phyloP scores from a whole-genome alignment of 2,797 vertebrate genomes.

The Novumbra hubbsi region DNA sequence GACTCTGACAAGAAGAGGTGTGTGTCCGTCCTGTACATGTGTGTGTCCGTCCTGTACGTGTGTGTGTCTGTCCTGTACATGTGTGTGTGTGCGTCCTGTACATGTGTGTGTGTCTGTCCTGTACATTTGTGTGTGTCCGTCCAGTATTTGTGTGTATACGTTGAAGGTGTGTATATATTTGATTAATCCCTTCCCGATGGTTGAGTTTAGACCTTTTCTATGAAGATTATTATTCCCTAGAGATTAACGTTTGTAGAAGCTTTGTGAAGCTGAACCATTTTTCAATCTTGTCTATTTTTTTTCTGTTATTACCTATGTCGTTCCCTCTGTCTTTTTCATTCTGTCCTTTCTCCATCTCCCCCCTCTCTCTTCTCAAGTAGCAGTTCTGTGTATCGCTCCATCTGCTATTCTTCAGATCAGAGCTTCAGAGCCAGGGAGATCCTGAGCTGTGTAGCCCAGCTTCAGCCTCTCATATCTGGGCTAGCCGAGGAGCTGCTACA shows the following conservation, averaged over 20 bases:
- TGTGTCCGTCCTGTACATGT: neutral
- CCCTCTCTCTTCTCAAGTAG: constrained; percentile 23
- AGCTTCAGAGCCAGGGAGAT: constrained; percentile 85
- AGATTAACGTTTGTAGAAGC: no score
- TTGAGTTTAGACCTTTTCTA: neutral
- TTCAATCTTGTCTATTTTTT: neutral
- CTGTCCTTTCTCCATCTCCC: neutral
- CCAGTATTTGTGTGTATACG: no score
- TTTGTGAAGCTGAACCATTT: no score
- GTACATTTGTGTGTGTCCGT: no score
- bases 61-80: no score
- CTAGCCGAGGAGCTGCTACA: constrained; percentile 82
- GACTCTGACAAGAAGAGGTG: neutral
- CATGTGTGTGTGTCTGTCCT: no score
- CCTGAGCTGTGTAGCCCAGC: constrained; percentile 81
- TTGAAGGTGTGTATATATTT: neutral
- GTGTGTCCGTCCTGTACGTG: no score
- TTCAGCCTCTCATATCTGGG: constrained; percentile 87
- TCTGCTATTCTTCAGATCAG: constrained; percentile 69
- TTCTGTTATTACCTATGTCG: neutral
- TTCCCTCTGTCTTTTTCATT: neutral
- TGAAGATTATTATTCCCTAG: no score
- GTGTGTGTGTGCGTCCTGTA: no score
- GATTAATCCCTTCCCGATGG: neutral
- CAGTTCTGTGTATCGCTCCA: neutral